Percentiles rank a stretch among this genome's conserved stretches.
Evolutionary conservation across 1,140 invertebrate species (phyloP).

Genomic region (Cyclina sinensis): DNA sequence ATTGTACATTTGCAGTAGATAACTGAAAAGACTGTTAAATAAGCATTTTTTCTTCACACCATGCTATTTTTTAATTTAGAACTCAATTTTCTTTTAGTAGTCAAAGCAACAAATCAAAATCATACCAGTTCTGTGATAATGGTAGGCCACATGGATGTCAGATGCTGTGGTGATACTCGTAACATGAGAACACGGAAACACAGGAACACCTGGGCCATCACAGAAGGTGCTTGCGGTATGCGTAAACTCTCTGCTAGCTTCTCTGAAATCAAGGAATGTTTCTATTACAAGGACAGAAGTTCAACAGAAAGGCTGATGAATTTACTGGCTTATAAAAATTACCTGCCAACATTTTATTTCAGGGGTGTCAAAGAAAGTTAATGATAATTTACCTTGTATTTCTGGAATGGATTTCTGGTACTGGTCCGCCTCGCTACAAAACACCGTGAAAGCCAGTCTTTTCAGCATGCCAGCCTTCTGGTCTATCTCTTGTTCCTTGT

Average conservation of each 20-base stretch:
- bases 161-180: conserved; percentile 94
- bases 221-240: conserved; percentile 92
- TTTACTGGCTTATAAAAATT: no score
- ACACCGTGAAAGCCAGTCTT: conserved; percentile 95
- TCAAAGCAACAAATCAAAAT: no score
- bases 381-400: conserved; percentile 93
- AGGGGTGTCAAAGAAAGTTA: no score
- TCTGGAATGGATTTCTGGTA: conserved; percentile 97
- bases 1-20: no score
- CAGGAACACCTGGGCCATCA: conserved; percentile 96
- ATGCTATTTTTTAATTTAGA: no score
- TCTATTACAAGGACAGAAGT: no score
- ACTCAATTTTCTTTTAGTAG: no score
- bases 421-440: conserved; percentile 97
- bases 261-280: conserved; percentile 88
- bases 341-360: no score
- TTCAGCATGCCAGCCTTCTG: conserved; percentile 95
- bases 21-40: no score
- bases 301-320: no score
- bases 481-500: conserved; percentile 96
- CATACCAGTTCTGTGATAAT: conserved; percentile 96
- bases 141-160: conserved; percentile 97
- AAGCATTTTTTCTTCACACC: no score
- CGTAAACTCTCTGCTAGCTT: conserved; percentile 94
- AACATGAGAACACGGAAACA: conserved; percentile 96